A percentile compares a stretch with the other conserved stretches of the same genome.
Conservation (phyloP, 2,113 vertebrate genomes). For the Tachysurus vachellii region DNA sequence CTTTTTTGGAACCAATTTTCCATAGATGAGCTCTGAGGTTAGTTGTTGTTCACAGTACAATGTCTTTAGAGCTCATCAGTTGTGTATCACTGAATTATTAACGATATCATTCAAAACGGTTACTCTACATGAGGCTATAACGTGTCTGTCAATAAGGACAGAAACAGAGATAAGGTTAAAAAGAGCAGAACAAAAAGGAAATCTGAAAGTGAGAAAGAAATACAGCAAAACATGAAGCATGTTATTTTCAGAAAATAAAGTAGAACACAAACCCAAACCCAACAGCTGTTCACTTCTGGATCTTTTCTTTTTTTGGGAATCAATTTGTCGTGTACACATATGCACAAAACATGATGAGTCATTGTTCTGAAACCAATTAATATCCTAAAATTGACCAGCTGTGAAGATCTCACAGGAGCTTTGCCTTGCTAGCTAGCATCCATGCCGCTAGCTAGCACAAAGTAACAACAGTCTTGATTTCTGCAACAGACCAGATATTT, state of each 20-base stretch:
- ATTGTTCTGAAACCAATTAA: background rate
- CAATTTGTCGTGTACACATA: background rate
- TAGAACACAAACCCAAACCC: background rate
- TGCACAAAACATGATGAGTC: background rate
- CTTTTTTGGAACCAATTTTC: background rate
- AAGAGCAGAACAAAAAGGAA: background rate
- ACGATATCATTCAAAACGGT: background rate
- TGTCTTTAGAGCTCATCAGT: no score
- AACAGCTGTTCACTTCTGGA: background rate
- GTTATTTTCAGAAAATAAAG: background rate
- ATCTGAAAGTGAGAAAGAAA: background rate
- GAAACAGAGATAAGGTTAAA: background rate
- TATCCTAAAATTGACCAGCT: background rate
- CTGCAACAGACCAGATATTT: background rate
- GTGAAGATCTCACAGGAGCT: background rate
- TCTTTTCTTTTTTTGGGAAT: background rate
- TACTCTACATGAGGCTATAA: background rate
- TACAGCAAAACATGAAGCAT: background rate
- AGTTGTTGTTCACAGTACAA: background rate
- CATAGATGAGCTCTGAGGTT: background rate
- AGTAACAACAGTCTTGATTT: background rate
- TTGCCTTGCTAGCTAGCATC: background rate
- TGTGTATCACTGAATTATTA: background rate
- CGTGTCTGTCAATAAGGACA: background rate
- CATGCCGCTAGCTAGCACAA: background rate